Base-by-base conservation (phyloP, 2,888 invertebrate species). In the Flexamia atlantica region DNA sequence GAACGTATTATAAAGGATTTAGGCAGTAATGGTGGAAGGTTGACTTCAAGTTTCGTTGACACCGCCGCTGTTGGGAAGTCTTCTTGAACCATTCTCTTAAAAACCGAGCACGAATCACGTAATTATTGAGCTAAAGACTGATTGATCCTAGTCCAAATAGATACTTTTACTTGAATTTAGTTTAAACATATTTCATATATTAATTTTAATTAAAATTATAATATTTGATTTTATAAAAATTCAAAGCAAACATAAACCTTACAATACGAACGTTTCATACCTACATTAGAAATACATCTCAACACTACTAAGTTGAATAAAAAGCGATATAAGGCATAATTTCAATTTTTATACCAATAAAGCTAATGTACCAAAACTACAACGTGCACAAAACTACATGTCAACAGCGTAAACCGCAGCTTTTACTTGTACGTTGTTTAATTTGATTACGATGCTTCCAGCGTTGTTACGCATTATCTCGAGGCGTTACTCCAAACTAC, bases 341-440 rank as follows among this genome's bases (percentile, higher is more conserved):
- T 64, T 4, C 23, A 28, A 25, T 12, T 28, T 30, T 64, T 64
- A 28, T 64, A 28, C 30, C 28, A 28, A 64, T 28, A 1, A 64
- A 64, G 64, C 64, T 30, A 28, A 70, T 40, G 40, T 70, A 36
- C 20, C 36, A 70, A 70, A 70, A 36, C 70, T 46, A 76, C 42
- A 76, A 46, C 76, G 76, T 76, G 76, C 76, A 76, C 76, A 76
- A 76, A 76, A 46, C 76, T 76, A 76, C 76, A 23, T 46, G 1
- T 70, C 36, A 70, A 70, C 23, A 40, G 70, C 40, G 70, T 40
- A 70, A 36, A 70, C 70, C 70, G 70, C 70, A 68, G 53, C 70
- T 30, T 82, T 30, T 36, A 36, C 64, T 25, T 40, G 68, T 42
- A 81, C 60, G 64, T 20, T 60, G 60, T 42, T 81, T 81, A 64